Evolutionary conservation across 2,113 vertebrate species (phyloP).

Genomic region (human (Homo sapiens)): GRCh38 chrX:97243001-97243500

Average conservation of each 20-base stretch:
- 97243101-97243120: background rate
- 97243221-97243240: background rate
- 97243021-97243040: too few species aligned
- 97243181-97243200: background rate
- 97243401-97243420: background rate
- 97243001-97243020: too few species aligned
- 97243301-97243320: background rate
- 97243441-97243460: background rate
- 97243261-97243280: background rate
- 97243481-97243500: background rate
- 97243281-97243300: background rate
- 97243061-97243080: too few species aligned
- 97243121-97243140: background rate
- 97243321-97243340: background rate
- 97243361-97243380: background rate
- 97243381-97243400: background rate
- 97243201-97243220: background rate
- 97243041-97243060: too few species aligned
- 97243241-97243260: background rate
- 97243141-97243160: background rate
- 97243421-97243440: background rate
- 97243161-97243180: background rate
- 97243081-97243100: background rate
- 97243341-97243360: background rate
- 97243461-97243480: slow-evolving; percentile 11